Evolutionary conservation across 2,113 vertebrate species (phyloP).

Genomic region (Rhea pennata): DNA sequence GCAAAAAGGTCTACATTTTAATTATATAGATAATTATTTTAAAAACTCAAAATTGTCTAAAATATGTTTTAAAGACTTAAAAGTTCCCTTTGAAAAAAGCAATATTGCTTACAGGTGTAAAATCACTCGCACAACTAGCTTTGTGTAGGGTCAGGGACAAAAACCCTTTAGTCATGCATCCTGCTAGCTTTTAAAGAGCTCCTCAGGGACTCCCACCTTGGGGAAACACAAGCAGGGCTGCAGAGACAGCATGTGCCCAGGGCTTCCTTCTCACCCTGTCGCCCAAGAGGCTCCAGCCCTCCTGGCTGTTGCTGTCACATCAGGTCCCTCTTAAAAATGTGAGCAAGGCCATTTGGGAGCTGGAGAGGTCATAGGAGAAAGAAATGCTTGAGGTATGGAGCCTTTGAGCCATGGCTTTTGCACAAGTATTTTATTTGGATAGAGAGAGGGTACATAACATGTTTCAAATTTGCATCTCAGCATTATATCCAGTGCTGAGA

Average conservation of each 20-base stretch:
- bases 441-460: not conserved
- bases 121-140: not conserved
- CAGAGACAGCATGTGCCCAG: rapidly evolving
- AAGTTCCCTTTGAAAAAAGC: not conserved
- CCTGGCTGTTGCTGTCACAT: not conserved
- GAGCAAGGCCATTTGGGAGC: not conserved
- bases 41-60: not conserved
- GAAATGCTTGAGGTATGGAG: not conserved
- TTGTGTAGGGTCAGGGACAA: rapidly evolving
- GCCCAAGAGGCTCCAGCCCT: not conserved
- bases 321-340: not conserved
- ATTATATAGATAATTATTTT: not conserved
- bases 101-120: not conserved
- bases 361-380: not conserved
- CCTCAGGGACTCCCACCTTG: rapidly evolving
- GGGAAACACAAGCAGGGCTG: not conserved
- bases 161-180: not conserved
- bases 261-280: not conserved
- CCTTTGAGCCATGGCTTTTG: not conserved
- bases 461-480: not conserved
- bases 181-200: not conserved
- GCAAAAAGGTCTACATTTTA: not conserved
- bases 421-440: not conserved
- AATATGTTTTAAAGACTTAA: not conserved
- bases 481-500: not conserved